A percentile compares a stretch with the other conserved stretches of the same genome.
phyloP scores from a whole-genome alignment of 2,113 vertebrate species.

The Ameiurus melas region DNA sequence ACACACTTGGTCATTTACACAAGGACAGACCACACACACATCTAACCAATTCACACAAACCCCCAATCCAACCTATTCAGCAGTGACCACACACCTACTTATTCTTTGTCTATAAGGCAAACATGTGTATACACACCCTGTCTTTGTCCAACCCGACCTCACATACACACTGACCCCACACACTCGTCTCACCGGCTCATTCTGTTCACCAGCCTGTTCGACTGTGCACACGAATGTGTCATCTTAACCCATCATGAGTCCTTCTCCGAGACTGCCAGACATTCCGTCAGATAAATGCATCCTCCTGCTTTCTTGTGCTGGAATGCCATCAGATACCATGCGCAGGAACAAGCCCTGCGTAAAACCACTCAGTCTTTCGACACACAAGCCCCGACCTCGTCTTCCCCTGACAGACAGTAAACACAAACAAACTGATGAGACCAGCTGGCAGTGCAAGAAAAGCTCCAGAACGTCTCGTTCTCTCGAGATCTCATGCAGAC shows the following conservation, averaged over 20 bases:
- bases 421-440: constrained; percentile 32
- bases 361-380: not conserved
- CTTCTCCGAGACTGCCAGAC: constrained; percentile 35
- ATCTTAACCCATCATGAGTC: constrained; percentile 24
- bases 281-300: constrained; percentile 39
- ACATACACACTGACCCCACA: constrained; percentile 18
- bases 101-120: constrained; percentile 33
- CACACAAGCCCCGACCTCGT: not conserved
- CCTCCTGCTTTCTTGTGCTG: constrained; percentile 28
- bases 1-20: constrained; percentile 34
- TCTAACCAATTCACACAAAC: constrained; percentile 45
- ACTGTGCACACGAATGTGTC: constrained; percentile 8
- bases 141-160: constrained; percentile 18
- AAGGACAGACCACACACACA: constrained; percentile 44
- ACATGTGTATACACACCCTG: constrained; percentile 30
- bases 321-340: constrained; percentile 39
- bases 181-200: not conserved
- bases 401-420: constrained; percentile 25
- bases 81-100: constrained; percentile 24
- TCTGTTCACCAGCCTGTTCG: constrained; percentile 13
- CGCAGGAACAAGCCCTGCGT: not conserved
- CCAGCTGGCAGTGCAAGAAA: not conserved
- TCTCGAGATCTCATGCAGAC: not conserved
- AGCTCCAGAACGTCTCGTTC: not conserved
- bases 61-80: constrained; percentile 5